Evolutionary conservation across 2,113 vertebrate species (phyloP).

Genomic region (Ptilonorhynchus violaceus): DNA sequence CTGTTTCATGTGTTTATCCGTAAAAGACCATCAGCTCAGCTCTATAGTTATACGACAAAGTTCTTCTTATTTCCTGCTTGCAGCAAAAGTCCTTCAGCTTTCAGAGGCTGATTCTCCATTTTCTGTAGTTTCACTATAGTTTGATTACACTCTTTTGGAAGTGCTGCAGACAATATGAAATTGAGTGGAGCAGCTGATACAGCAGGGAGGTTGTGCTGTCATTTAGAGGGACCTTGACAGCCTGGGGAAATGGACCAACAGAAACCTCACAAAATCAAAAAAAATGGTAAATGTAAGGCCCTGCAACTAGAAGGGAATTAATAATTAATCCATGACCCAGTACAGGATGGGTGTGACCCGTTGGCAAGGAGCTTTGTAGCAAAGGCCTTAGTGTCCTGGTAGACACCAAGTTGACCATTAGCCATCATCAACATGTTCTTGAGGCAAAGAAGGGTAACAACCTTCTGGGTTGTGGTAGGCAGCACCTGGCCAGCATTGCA

Average conservation of each 20-base stretch:
- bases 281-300: not conserved
- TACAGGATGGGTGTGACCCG: not conserved
- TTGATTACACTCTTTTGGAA: not conserved
- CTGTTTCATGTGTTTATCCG: not conserved
- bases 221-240: not conserved
- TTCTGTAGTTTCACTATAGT: not conserved
- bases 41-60: not conserved
- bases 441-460: not conserved
- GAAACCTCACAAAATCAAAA: not conserved
- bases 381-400: not conserved
- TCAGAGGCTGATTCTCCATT: not conserved
- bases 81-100: not conserved
- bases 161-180: not conserved
- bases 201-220: not conserved
- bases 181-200: not conserved
- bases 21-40: not conserved
- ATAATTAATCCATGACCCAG: not conserved
- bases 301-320: not conserved
- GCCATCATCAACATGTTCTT: accelerated
- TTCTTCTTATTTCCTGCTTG: not conserved
- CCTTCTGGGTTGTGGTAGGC: not conserved
- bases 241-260: not conserved
- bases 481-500: not conserved
- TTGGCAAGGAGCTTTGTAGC: not conserved
- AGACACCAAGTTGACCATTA: not conserved